Evolutionary conservation across 2,888 invertebrate genomes (phyloP), one percentile per base, ranked within the genome.

Genomic region (Ametastegia equiseti): DNA sequence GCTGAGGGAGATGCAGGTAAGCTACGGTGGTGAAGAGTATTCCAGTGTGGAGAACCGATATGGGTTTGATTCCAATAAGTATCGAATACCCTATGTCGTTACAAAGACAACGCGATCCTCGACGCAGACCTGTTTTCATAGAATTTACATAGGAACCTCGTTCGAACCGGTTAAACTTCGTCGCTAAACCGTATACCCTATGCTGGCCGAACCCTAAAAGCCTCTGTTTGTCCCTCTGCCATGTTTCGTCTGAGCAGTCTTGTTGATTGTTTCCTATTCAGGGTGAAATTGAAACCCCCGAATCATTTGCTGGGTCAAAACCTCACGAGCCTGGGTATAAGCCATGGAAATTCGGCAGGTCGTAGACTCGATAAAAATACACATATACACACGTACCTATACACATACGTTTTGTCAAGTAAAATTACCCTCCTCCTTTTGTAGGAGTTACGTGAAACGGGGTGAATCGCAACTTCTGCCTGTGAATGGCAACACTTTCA

Each of bases 111-210:
- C 78, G 13, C 54, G n/a, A 11, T 36, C 42, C 15, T 78, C 45
- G 30, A 19, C 36, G 75, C 15, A 60, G 63, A 42, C 42, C 60
- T 78, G 60, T 78, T 78, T 63, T 78, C 78, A 47, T 60, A 63
- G n/a, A 11, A 78, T 60, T 78, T 60, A 78, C 78, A 78, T 78
- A 78, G 78, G 15, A 60, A 60, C 63, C 78, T 63, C 78, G 60
- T 60, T 63, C 19, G 23, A 78, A 42, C 60, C 27, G 57, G 78
- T 42, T 78, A 67, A 71, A 78, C 60, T 33, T 27, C 60, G 27
- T 42, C 27, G 60, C 60, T 78, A 63, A 75, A 36, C 73, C 54
- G 50, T 33, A 50, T 73, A 67, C 15, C 27, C 23, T 54, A 13
- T 45, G 19, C 42, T 23, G n/a, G 2, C 33, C 50, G 19, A 3